Base-by-base conservation (phyloP, 2,113 vertebrate genomes). In the Carlito syrichta region DNA sequence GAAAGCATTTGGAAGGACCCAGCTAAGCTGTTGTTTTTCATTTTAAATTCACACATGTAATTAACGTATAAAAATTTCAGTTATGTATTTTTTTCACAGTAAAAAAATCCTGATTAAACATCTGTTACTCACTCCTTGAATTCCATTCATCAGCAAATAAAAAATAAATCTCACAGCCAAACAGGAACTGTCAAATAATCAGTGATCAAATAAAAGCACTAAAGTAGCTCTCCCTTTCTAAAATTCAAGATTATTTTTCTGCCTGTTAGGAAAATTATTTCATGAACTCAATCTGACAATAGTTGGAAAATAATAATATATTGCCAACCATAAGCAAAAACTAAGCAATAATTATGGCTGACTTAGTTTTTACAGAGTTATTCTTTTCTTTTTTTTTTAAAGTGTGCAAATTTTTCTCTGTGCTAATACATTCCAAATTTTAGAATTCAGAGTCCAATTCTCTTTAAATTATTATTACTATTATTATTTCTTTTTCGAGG, bases 71-170 rank as follows among this genome's bases (percentile, higher is more conserved):
- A 95, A 91, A 96, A 68, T 90, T 66, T n/a, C 25, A 52, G 23
- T 10, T 7, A 91, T 88, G 14, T 50, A 71, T 91, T 87, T 66
- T 88, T 40, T 45, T 25, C 43, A 81, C 0, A 94, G 23, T 54
- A 91, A 84, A 91, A 89, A 35, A 86, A 85, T 76, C 6, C 35
- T 58, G 12, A 66, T 73, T 56, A 93, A 85, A 89, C 22, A 82
- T 81, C 10, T 76, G 27, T 66, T 81, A 52, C 48, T 84, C 84
- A 69, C 52, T 69, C 60, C 19, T 43, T 68, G 23, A 50, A 52
- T 78, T 96, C 90, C 32, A 93, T 79, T 85, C 20, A 89, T 81
- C 38, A 92, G 87, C 88, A 32, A 93, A 91, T 74, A 86, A 96
- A 84, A 88, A 84, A 43, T 66, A 85, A 87, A 66, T 79, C 25